phyloP scores from a whole-genome alignment of 1,140 invertebrate species.

The Solenopsis fugax region DNA sequence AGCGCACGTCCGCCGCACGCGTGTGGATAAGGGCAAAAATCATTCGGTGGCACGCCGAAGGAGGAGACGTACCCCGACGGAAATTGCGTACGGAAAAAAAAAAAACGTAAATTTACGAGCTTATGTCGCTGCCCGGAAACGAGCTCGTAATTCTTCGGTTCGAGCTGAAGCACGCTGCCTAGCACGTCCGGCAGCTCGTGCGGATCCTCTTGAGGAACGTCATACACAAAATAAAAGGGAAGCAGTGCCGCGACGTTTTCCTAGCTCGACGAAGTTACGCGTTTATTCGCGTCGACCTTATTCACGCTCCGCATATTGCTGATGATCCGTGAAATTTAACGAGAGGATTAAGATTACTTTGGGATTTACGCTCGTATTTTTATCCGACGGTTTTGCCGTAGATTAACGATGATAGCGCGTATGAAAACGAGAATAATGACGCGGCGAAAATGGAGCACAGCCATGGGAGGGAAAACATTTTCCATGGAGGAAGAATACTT shows the following conservation, averaged over 20 bases:
- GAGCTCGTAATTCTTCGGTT: conserved; percentile 74
- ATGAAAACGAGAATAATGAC: conserved; percentile 13
- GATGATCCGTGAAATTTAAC: not conserved
- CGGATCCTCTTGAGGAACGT: not conserved
- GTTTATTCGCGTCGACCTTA: conserved; percentile 13
- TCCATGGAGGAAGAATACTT: not conserved
- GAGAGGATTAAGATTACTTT: not conserved
- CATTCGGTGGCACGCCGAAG: conserved; percentile 63
- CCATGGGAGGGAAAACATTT: not conserved
- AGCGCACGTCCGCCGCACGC: not conserved
- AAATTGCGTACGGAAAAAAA: conserved; percentile 62
- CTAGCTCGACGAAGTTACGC: not conserved
- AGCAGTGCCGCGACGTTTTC: conserved; percentile 11
- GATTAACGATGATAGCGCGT: not conserved
- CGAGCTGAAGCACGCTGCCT: conserved; percentile 34
- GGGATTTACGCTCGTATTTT: conserved; percentile 47
- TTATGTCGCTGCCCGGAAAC: conserved; percentile 62
- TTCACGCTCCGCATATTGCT: conserved; percentile 10
- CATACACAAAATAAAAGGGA: not conserved
- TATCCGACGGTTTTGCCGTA: conserved; percentile 25
- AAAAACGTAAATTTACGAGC: conserved; percentile 72
- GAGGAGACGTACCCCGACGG: conserved; percentile 24
- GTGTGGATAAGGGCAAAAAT: conserved; percentile 35
- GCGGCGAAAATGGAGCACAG: not conserved
- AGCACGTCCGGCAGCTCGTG: not conserved